phyloP scores from a whole-genome alignment of 2,113 vertebrate species.

The Tetrax tetrax region DNA sequence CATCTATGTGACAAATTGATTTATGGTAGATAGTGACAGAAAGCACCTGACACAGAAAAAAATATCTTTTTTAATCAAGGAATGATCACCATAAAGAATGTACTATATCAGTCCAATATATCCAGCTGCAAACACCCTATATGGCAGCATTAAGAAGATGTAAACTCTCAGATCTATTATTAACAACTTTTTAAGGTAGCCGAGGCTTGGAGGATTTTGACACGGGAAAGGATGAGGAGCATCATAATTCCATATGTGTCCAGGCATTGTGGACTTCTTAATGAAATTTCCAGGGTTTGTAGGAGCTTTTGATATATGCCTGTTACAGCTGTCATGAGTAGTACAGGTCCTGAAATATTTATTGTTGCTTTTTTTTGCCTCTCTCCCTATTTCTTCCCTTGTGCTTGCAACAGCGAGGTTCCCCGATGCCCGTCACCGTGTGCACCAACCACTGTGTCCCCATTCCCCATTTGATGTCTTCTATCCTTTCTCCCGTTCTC shows the following conservation, averaged over 20 bases:
- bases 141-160: slow-evolving; percentile 63
- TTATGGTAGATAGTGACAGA: slow-evolving; percentile 30
- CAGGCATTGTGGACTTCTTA: slow-evolving; percentile 55
- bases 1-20: slow-evolving; percentile 51
- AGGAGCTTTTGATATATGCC: slow-evolving; percentile 23
- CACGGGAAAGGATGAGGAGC: slow-evolving; percentile 46
- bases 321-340: not conserved
- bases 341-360: slow-evolving; percentile 27
- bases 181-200: slow-evolving; percentile 60
- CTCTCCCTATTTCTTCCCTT: not conserved
- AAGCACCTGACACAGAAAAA: slow-evolving; percentile 58
- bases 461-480: not conserved
- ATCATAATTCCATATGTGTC: slow-evolving; percentile 60
- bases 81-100: slow-evolving; percentile 63
- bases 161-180: slow-evolving; percentile 51
- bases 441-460: not conserved
- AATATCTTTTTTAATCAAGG: slow-evolving; percentile 66
- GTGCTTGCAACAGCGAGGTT: not conserved
- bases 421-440: fast-evolving
- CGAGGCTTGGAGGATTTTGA: slow-evolving; percentile 64
- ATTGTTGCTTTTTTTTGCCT: not conserved
- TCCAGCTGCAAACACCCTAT: slow-evolving; percentile 40
- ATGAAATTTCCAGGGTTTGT: slow-evolving; percentile 62
- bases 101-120: slow-evolving; percentile 57
- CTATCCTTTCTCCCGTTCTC: not conserved